These are phyloP conservation scores for Drosophila saltans DNA, from an alignment of 1,140 invertebrate species.

Conservation along the genomic window DNA sequence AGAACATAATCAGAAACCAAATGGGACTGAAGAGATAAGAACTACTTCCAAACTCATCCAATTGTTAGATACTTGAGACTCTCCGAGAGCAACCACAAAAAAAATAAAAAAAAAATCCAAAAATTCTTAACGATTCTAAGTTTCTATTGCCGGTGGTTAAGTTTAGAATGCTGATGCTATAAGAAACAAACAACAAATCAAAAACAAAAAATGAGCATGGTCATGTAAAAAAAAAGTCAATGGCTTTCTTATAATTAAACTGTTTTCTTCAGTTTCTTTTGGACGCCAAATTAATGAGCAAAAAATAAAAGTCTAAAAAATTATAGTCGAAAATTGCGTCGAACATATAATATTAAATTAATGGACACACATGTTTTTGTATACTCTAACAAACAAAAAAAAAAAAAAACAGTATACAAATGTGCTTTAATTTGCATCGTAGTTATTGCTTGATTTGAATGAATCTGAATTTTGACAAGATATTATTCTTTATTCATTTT, in stretches of 20 bases:
- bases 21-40: conserved; percentile 28
- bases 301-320: conserved; percentile 42
- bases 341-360: conserved; percentile 53
- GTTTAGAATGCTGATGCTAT: conserved; percentile 79
- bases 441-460: no score
- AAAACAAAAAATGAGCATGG: conserved; percentile 33
- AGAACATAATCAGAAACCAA: conserved; percentile 14
- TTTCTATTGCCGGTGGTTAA: conserved; percentile 54
- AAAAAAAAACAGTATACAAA: no score
- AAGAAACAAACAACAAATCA: conserved; percentile 54
- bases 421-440: no score
- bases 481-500: no score
- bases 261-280: conserved; percentile 23
- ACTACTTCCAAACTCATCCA: conserved; percentile 69
- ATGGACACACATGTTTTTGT: background rate
- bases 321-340: conserved; percentile 47
- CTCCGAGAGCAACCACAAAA: conserved; percentile 52
- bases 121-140: conserved; percentile 36
- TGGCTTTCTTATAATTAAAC: conserved; percentile 79
- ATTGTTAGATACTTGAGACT: conserved; percentile 66
- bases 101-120: background rate
- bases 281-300: conserved; percentile 65
- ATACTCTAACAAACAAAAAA: background rate
- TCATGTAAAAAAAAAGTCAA: conserved; percentile 69
- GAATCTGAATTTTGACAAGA: no score